phyloP scores from a whole-genome alignment of 2,888 invertebrate species.

The Catotricha subobsoleta region DNA sequence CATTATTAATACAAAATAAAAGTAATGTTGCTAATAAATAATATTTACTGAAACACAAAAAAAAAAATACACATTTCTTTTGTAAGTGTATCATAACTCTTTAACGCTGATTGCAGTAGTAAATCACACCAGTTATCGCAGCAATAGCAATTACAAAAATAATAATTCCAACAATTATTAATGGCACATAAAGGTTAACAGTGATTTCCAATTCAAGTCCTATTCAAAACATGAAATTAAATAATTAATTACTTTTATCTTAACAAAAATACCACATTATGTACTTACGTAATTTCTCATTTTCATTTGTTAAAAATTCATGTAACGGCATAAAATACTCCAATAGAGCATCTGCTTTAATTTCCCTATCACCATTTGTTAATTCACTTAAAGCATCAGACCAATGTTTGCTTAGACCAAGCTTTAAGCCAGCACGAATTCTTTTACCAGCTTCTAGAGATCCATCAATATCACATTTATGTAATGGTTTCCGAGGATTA shows the following conservation, averaged over 20 bases:
- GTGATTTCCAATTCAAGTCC: not conserved
- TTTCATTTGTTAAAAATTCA: constrained; percentile 34
- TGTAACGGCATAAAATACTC: constrained; percentile 40
- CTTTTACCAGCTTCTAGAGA: constrained; percentile 46
- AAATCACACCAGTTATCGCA: not conserved
- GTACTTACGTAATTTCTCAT: constrained; percentile 17
- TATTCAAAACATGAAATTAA: not conserved
- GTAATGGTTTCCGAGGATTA: constrained; percentile 41
- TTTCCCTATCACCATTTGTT: constrained; percentile 31
- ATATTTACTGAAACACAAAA: no score
- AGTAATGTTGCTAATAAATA: no score
- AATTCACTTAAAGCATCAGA: constrained; percentile 38
- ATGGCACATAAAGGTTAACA: not conserved
- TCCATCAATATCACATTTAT: constrained; percentile 52
- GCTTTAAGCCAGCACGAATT: constrained; percentile 32
- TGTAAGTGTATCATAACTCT: no score
- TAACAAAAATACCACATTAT: not conserved
- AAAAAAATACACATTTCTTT: no score
- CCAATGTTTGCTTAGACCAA: constrained; percentile 36
- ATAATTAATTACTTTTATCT: not conserved
- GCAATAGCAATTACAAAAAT: not conserved
- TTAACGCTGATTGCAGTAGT: not conserved
- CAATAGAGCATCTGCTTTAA: constrained; percentile 35
- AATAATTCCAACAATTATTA: not conserved
- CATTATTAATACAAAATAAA: no score